Evolutionary conservation across 2,797 vertebrate species (phyloP).

Genomic region (Setipinna tenuifilis): DNA sequence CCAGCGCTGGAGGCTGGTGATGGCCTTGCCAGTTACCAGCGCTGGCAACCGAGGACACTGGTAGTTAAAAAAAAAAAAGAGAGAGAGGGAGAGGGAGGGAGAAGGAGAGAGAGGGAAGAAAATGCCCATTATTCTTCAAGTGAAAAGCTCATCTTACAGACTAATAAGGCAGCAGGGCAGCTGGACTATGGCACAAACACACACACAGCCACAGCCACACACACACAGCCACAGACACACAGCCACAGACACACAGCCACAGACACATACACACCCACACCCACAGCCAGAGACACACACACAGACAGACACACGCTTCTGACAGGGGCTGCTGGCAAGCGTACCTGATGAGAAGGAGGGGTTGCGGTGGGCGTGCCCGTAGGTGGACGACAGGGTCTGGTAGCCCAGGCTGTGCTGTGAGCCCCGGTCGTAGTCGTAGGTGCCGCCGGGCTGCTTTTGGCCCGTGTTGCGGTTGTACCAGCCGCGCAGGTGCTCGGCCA

Average conservation of each 20-base stretch:
- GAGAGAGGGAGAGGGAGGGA: neutral
- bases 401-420: constrained; percentile 86
- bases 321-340: constrained; percentile 11
- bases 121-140: neutral
- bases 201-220: no score
- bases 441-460: constrained; percentile 78
- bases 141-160: neutral
- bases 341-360: constrained; percentile 78
- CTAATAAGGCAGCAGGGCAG: neutral
- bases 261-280: neutral
- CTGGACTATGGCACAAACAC: neutral
- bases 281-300: neutral
- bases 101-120: neutral
- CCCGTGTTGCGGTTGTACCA: constrained; percentile 93
- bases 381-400: constrained; percentile 78
- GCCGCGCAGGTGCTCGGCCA: constrained; percentile 89
- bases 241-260: neutral
- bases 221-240: neutral
- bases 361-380: constrained; percentile 78
- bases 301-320: neutral
- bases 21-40: constrained; percentile 82
- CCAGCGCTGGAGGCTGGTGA: constrained; percentile 70
- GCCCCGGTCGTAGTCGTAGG: constrained; percentile 81
- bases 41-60: constrained; percentile 81
- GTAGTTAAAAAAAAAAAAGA: constrained; percentile 3